Conservation (phyloP, 2,797 vertebrate species). For the Centroberyx gerrardi region DNA sequence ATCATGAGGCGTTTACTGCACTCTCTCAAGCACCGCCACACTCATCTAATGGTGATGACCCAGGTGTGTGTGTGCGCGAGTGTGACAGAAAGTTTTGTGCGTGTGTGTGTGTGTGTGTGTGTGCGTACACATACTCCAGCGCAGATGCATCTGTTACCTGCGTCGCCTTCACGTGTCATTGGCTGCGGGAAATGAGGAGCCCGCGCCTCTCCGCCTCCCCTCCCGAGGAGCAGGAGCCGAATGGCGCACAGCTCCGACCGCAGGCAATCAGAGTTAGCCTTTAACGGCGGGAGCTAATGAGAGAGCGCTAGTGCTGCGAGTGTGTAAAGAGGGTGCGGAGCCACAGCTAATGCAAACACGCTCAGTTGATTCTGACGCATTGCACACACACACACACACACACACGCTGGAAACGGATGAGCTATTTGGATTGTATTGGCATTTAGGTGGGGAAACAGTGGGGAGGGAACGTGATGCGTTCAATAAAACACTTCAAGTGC, state of each 20-base stretch:
- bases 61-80: constrained; percentile 38
- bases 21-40: constrained; percentile 61
- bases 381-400: constrained; percentile 20
- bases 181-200: constrained; percentile 74
- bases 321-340: constrained; percentile 59
- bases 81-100: constrained; percentile 31
- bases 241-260: constrained; percentile 52
- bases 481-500: constrained; percentile 35
- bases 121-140: constrained; percentile 18
- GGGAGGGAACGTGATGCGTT: constrained; percentile 27
- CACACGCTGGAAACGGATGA: constrained; percentile 36
- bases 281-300: constrained; percentile 73
- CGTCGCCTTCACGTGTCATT: constrained; percentile 82
- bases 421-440: constrained; percentile 52
- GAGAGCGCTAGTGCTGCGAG: constrained; percentile 53
- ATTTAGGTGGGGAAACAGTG: constrained; percentile 36
- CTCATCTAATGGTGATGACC: constrained; percentile 73
- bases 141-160: constrained; percentile 74
- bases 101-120: constrained; percentile 13
- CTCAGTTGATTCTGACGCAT: constrained; percentile 70
- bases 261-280: constrained; percentile 71
- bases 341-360: constrained; percentile 65
- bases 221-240: constrained; percentile 56
- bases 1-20: constrained; percentile 76
- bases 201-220: constrained; percentile 57